A percentile compares a stretch with the other conserved stretches of the same genome.
Conservation (phyloP, 37 sponge, comb jelly and placozoan genomes). For the Bolinopsis microptera region DNA sequence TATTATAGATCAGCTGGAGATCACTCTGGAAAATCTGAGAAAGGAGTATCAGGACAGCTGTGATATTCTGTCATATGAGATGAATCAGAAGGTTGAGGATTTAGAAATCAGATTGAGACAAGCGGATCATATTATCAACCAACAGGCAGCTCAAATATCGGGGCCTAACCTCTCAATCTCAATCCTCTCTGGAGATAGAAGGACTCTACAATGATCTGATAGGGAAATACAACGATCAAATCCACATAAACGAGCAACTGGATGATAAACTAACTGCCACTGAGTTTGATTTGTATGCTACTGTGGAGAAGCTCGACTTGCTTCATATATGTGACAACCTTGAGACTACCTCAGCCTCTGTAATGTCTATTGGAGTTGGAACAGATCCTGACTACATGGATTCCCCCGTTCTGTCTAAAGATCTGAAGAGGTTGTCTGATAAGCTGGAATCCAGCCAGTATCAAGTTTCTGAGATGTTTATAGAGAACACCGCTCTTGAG, state of each 20-base stretch:
- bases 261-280: slow-evolving; percentile 34
- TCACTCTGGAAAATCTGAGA: neutral
- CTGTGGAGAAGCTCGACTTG: slow-evolving; percentile 12
- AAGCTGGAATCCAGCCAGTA: neutral
- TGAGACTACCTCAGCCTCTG: neutral
- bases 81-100: neutral
- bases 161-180: neutral
- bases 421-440: neutral
- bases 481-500: neutral
- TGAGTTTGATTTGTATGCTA: slow-evolving; percentile 41
- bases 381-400: neutral
- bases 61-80: neutral
- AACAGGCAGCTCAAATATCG: neutral
- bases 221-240: neutral
- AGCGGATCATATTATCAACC: neutral
- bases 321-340: neutral
- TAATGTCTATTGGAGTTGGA: neutral
- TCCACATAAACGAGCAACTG: neutral
- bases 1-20: slow-evolving; percentile 1
- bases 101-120: neutral
- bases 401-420: neutral
- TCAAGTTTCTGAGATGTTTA: neutral
- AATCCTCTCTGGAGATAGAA: neutral
- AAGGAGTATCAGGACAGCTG: neutral
- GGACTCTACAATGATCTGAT: neutral